Conservation (phyloP, 2,888 invertebrate genomes). For the Thalpophila matura region DNA sequence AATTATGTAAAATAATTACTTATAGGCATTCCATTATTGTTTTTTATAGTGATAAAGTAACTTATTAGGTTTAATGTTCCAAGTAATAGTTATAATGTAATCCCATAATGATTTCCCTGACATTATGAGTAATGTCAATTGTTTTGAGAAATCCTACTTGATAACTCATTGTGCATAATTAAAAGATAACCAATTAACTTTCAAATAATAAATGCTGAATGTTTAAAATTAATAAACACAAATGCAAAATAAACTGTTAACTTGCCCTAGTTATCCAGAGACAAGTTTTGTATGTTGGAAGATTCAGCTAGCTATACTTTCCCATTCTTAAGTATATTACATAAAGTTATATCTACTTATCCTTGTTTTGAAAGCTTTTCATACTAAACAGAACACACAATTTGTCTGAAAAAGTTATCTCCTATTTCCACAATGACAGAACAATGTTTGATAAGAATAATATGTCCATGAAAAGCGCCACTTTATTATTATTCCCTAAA, state of each 20-base stretch:
- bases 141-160: conserved; percentile 9
- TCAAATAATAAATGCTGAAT: conserved; percentile 11
- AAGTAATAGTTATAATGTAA: conserved; percentile 23
- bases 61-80: conserved; percentile 18
- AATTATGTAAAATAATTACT: neutral
- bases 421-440: neutral
- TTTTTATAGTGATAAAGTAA: neutral
- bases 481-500: conserved; percentile 14
- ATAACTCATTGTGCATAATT: conserved; percentile 1
- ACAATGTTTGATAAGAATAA: neutral
- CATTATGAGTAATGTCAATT: conserved; percentile 16
- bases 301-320: conserved; percentile 26
- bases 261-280: conserved; percentile 41
- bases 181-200: neutral
- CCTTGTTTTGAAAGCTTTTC: neutral
- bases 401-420: neutral
- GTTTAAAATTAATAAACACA: neutral
- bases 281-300: conserved; percentile 32
- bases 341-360: neutral
- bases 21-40: conserved; percentile 1
- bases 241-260: conserved; percentile 28
- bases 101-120: conserved; percentile 23
- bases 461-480: conserved; percentile 1
- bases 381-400: neutral
- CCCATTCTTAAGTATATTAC: conserved; percentile 12